Conservation (phyloP, 2,888 invertebrate genomes). For the Campoplex capitator region DNA sequence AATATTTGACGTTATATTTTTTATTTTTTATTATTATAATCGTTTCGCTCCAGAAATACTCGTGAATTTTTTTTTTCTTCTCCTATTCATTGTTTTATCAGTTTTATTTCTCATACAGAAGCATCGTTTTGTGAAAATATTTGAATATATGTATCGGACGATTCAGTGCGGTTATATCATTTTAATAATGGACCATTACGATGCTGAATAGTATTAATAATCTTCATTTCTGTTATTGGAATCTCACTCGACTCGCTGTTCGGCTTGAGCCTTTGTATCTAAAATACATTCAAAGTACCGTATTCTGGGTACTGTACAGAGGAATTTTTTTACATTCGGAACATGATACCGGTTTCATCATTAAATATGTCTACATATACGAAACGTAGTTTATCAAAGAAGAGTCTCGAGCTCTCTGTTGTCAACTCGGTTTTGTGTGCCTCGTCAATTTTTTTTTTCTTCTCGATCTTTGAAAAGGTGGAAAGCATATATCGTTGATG, state of each 20-base stretch:
- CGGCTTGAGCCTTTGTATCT: neutral
- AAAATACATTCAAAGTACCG: neutral
- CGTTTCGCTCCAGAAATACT: neutral
- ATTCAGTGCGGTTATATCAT: neutral
- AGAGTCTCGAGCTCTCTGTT: slow-evolving; percentile 6
- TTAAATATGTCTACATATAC: neutral
- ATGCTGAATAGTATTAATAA: neutral
- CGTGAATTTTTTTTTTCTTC: neutral
- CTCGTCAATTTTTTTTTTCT: neutral
- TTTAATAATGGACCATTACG: neutral
- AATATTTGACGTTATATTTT: neutral
- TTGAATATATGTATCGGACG: neutral
- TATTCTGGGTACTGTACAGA: neutral
- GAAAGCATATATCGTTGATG: neutral
- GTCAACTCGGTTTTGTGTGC: slow-evolving; percentile 1
- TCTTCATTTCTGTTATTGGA: neutral
- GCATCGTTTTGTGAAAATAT: neutral
- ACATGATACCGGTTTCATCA: neutral
- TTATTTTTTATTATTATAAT: neutral
- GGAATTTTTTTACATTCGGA: neutral
- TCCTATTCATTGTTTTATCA: too few species aligned
- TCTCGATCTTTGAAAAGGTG: neutral
- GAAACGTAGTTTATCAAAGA: slow-evolving; percentile 27
- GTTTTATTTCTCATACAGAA: neutral
- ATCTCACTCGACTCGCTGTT: neutral